Conservation (phyloP, 2,113 vertebrate species). For the Sapayoa aenigma region DNA sequence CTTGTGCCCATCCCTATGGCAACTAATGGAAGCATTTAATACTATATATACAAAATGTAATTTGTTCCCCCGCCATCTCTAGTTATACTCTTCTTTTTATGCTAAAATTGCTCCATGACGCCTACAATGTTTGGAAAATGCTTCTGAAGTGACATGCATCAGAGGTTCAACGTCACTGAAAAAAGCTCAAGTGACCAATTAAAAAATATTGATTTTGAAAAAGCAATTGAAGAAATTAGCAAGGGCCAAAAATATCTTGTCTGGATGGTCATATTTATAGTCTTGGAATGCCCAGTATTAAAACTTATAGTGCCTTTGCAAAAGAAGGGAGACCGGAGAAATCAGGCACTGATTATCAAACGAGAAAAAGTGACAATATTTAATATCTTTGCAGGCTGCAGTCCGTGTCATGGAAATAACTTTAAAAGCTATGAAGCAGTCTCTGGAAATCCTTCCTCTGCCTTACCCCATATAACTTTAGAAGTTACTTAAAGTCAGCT, state of each 20-base stretch:
- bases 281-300: neutral
- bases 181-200: constrained; percentile 51
- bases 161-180: constrained; percentile 50
- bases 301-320: neutral
- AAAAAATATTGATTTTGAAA: neutral
- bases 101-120: constrained; percentile 65
- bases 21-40: constrained; percentile 77
- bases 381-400: neutral
- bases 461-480: neutral
- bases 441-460: neutral
- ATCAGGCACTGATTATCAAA: neutral
- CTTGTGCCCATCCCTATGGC: constrained; percentile 79
- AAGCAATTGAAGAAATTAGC: neutral
- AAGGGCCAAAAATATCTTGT: neutral
- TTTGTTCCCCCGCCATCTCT: constrained; percentile 52
- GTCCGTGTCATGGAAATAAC: neutral
- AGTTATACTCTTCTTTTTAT: constrained; percentile 67
- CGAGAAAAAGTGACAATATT: neutral
- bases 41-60: constrained; percentile 67
- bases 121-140: constrained; percentile 66
- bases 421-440: neutral
- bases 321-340: neutral
- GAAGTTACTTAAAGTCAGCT: constrained; percentile 4
- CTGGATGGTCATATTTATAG: neutral
- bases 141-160: constrained; percentile 58